Evolutionary conservation across 1,140 invertebrate genomes (phyloP), one percentile per base, ranked within the genome.

Genomic region (Cotesia typhae): DNA sequence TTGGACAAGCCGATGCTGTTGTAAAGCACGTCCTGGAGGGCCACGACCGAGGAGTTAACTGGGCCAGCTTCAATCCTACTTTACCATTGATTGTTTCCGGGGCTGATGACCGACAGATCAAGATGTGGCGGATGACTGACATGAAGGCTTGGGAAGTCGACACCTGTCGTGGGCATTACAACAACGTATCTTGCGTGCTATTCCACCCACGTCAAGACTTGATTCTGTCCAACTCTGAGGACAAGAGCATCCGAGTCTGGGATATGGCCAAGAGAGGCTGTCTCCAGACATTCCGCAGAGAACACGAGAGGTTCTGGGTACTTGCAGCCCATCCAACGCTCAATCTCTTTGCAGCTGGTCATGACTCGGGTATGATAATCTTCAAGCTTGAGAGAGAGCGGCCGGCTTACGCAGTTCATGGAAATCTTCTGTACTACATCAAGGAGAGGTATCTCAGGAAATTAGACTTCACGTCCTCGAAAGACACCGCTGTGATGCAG

Each of bases 101-200:
- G 10, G 98, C 97, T 57, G 98, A 99, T 87, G 98, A 99, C 87
- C 88, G 98, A 28, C 95, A 98, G 81, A 93, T 99, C 7, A 99
- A 99, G 85, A 88, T 99, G 70, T 99, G 98, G 98, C 89, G 98
- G 75, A 99, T 99, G 96, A 99, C 99, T 85, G 98, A 99, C 86
- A 92, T 94, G 38, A 98, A 97, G 87, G 98, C 98, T 0, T 99
- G 98, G 98, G 98, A 99, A 87, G 96, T 99, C 20, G 98, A 99
- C 82, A 98, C 97, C 0, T 99, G 97, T 79, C 91, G 98, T 60
- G 98, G 98, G 1, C 98, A 99, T 86, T 99, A 99, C 88, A 98
- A 99, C 88, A 99, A 99, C 86, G 98, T 99, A 0, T 99, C 97
- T 0, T 99, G 97, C 82, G 96, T 97, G 1, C 84, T 99, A 5